Evolutionary conservation across 2,113 vertebrate genomes (phyloP).

Genomic region (Lipotes vexillifer): DNA sequence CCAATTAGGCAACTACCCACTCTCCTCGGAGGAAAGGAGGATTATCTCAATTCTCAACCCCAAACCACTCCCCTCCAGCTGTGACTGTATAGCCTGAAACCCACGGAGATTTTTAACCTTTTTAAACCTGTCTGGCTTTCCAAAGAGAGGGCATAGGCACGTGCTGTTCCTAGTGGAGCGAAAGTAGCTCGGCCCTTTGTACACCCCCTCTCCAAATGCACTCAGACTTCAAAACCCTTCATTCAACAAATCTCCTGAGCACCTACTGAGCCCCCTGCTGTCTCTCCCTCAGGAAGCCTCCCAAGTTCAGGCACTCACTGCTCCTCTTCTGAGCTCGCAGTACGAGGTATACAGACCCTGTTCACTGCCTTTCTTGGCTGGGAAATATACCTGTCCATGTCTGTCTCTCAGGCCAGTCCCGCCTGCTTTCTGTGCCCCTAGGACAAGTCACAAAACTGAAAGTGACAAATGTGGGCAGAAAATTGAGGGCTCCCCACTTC

Average conservation of each 20-base stretch:
- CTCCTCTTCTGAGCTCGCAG: neutral
- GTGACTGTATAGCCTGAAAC: neutral
- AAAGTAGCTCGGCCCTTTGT: neutral
- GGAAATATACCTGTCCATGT: neutral
- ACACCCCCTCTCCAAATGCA: neutral
- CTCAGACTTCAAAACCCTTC: slow-evolving; percentile 3
- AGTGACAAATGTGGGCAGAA: neutral
- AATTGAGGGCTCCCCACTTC: neutral
- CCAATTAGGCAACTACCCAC: neutral
- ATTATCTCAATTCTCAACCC: neutral
- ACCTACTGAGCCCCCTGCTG: neutral
- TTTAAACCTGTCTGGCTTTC: neutral
- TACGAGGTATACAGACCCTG: fast-evolving
- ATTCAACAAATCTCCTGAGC: neutral
- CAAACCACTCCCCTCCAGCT: neutral
- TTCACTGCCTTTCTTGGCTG: neutral
- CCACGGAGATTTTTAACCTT: neutral
- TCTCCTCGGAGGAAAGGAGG: neutral
- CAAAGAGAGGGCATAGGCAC: neutral
- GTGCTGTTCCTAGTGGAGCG: neutral
- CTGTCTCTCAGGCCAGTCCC: neutral
- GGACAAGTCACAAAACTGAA: neutral
- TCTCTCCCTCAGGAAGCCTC: neutral
- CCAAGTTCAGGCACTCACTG: neutral
- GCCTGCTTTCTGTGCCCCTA: neutral